Evolutionary conservation across 2,113 vertebrate genomes (phyloP).

Genomic region (Onychostoma macrolepis): DNA sequence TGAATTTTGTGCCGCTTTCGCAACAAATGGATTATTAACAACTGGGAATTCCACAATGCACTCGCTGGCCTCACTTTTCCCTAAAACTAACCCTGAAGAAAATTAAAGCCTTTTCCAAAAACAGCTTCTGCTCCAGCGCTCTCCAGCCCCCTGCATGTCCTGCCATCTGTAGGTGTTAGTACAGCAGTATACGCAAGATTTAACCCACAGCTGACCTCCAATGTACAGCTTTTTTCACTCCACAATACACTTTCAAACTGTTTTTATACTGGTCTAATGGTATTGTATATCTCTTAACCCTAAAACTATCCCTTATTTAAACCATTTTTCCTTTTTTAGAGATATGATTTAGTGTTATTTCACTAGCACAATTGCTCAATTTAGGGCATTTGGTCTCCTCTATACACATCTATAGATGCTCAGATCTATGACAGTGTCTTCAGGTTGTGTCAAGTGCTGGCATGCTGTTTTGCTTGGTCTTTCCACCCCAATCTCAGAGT

Average conservation of each 20-base stretch:
- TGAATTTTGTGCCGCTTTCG: not conserved
- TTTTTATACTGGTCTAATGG: not conserved
- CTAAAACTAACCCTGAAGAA: constrained; percentile 12
- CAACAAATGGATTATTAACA: not conserved
- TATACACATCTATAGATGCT: not conserved
- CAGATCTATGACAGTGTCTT: not conserved
- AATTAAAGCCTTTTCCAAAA: not conserved
- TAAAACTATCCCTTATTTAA: not conserved
- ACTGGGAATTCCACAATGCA: not conserved
- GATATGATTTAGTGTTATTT: not conserved
- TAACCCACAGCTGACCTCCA: constrained; percentile 69
- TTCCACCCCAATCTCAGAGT: not conserved
- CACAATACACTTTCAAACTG: not conserved
- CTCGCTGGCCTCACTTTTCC: too few relatives aligned
- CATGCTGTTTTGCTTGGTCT: not conserved
- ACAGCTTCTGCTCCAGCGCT: constrained; percentile 6
- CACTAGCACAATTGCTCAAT: not conserved
- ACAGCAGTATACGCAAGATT: constrained; percentile 41
- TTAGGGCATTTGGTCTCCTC: not conserved
- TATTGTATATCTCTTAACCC: not conserved
- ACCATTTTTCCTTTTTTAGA: not conserved
- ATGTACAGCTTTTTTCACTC: not conserved
- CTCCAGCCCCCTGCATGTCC: constrained; percentile 1
- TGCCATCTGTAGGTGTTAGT: constrained; percentile 14
- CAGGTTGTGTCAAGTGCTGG: not conserved